phyloP scores from a whole-genome alignment of 2,113 vertebrate genomes.

The Thamnophis sirtalis region DNA sequence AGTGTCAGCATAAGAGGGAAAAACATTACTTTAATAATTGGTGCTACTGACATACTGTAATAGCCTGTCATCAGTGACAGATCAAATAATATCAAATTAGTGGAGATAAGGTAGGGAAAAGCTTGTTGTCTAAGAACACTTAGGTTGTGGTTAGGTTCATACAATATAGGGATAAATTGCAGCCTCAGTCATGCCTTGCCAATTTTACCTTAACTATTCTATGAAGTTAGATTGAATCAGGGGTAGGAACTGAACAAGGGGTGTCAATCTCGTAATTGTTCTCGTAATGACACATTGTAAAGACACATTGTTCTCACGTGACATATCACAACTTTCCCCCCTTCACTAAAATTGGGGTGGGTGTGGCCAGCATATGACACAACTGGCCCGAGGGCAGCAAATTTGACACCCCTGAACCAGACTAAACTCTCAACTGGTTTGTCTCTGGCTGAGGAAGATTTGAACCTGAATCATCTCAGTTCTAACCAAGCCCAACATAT shows the following conservation, averaged over 20 bases:
- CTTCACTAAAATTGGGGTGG: too few species aligned
- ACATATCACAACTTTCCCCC: too few species aligned
- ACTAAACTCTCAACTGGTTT: neutral
- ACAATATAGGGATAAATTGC: neutral
- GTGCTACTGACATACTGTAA: neutral
- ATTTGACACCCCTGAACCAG: neutral
- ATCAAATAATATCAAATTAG: neutral
- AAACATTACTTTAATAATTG: neutral
- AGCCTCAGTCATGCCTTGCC: neutral
- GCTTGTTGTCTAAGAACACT: neutral
- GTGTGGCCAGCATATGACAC: too few species aligned
- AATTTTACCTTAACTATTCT: neutral
- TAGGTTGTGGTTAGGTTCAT: neutral
- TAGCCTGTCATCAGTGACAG: neutral
- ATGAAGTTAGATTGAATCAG: neutral
- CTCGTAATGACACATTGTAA: too few species aligned
- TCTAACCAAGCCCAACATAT: neutral
- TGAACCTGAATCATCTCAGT: neutral
- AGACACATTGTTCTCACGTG: too few species aligned
- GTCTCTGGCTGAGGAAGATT: neutral
- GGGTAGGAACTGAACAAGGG: neutral
- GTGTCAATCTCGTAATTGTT: too few species aligned
- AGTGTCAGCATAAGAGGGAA: neutral
- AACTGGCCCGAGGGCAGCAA: too few species aligned
- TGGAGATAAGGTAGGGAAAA: neutral